A percentile compares a stretch with the other conserved stretches of the same genome.
These are phyloP conservation scores for Goniozus legneri DNA, from an alignment of 1,140 invertebrate genomes.

Conservation along the genomic window DNA sequence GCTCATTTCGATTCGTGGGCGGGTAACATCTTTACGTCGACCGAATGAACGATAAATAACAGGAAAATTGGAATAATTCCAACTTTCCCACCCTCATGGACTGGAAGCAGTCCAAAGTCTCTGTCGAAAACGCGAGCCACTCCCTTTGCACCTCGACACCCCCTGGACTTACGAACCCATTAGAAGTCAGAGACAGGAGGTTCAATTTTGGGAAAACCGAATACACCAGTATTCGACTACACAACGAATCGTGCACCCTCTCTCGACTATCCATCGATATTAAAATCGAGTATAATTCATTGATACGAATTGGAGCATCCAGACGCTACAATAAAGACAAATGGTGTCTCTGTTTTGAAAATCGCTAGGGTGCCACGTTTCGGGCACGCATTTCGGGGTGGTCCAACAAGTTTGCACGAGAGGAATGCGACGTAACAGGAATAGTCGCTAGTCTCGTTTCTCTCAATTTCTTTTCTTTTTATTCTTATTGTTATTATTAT, in stretches of 20 bases:
- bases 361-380: conserved; percentile 35
- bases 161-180: conserved; percentile 20
- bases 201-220: too few species aligned
- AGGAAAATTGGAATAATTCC: conserved; percentile 41
- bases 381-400: conserved; percentile 35
- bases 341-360: conserved; percentile 36
- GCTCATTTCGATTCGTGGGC: not conserved
- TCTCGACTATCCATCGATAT: too few species aligned
- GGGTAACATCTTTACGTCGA: conserved; percentile 25
- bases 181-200: too few species aligned
- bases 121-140: conserved; percentile 24
- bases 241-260: too few species aligned
- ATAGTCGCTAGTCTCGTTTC: conserved; percentile 43
- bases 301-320: conserved; percentile 16
- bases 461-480: conserved; percentile 42
- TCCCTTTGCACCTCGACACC: conserved; percentile 23
- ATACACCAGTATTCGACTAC: too few species aligned
- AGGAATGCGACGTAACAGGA: conserved; percentile 53
- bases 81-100: conserved; percentile 22
- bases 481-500: conserved; percentile 43
- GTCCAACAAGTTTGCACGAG: conserved; percentile 47
- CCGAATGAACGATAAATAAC: conserved; percentile 47
- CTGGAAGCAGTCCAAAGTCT: conserved; percentile 44
- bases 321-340: conserved; percentile 23
- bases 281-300: too few species aligned